Evolutionary conservation across 2,113 vertebrate genomes (phyloP), one percentile per base, ranked within the genome.

Genomic region (Chionis minor): DNA sequence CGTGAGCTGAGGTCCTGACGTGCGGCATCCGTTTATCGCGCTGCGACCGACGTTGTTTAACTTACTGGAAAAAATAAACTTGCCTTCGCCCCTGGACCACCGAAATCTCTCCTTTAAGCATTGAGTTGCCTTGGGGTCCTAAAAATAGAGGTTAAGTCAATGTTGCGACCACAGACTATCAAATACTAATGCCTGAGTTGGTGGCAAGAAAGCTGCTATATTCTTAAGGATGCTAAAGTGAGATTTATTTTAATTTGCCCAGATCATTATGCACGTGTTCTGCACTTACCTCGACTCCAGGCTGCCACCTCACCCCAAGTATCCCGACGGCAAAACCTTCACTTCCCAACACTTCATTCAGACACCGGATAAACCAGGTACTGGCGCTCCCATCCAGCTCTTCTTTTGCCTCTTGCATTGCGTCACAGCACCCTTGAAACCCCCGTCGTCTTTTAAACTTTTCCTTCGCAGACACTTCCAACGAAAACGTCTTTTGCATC

Each of bases 271-370:
- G 99, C 99, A 99, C 32, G 97, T 99, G 47, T 98, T 99, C 84
- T 99, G 99, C 92, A 99, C 99, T 2, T 99, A 99, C 97, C 98
- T 99, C 23, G 99, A 99, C 97, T 99, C 99, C 88, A 98, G 99
- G 94, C 98, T 99, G 24, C 99, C 99, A 0, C 99, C 99, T 3
- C 99, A 99, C 86, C 99, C 99, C 45, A 99, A 99, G 30, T 99
- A 99, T 49, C 99, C 99, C 0, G 99, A 99, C 0, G 99, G 99
- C 35, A 99, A 99, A 94, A 99, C 99, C 30, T 99, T 99, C 85
- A 99, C 99, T 1, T 99, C 99, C 14, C 99, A 99, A 22, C 99
- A 99, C 96, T 99, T 99, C 91, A 96, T 99, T 74, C 99, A 99
- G 92, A 99, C 98, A 3, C 99, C 99, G 0, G 99, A 99, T 81